These are phyloP conservation scores for Lingula anatina DNA, from an alignment of 2,888 invertebrate genomes.

Conservation along the genomic window DNA sequence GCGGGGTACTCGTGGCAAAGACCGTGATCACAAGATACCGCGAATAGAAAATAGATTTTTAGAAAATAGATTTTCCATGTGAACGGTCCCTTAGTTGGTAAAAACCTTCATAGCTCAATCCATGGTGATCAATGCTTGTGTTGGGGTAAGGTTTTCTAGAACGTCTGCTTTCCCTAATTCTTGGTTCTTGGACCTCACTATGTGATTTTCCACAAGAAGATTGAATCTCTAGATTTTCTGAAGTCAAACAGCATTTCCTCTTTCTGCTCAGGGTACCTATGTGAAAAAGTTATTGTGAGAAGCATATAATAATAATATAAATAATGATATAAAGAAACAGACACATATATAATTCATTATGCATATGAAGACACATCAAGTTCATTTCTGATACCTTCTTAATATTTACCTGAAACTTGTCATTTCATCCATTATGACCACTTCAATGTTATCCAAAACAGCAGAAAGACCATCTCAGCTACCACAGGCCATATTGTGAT, in stretches of 20 bases:
- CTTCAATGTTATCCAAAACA: background rate
- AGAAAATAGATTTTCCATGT: too few species aligned
- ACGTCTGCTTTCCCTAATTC: background rate
- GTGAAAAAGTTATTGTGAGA: too few species aligned
- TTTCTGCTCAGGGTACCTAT: background rate
- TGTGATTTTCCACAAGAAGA: background rate
- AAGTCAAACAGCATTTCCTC: background rate
- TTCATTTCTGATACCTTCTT: too few species aligned
- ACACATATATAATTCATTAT: too few species aligned
- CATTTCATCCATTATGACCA: background rate
- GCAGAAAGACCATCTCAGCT: background rate
- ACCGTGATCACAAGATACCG: too few species aligned
- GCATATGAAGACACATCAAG: too few species aligned
- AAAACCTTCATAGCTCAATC: constrained; percentile 6
- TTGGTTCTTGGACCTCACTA: constrained; percentile 1
- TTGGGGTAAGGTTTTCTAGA: background rate
- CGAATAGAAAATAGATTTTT: too few species aligned
- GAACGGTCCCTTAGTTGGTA: too few species aligned
- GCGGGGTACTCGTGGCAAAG: too few species aligned
- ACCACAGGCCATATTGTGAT: background rate
- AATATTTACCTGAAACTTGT: background rate
- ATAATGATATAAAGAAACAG: too few species aligned
- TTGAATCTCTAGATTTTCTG: background rate
- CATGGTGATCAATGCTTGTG: background rate
- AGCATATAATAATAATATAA: too few species aligned